A percentile compares a stretch with the other conserved stretches of the same genome.
Conservation (phyloP, 2,113 vertebrate genomes). For the Pterocles gutturalis region DNA sequence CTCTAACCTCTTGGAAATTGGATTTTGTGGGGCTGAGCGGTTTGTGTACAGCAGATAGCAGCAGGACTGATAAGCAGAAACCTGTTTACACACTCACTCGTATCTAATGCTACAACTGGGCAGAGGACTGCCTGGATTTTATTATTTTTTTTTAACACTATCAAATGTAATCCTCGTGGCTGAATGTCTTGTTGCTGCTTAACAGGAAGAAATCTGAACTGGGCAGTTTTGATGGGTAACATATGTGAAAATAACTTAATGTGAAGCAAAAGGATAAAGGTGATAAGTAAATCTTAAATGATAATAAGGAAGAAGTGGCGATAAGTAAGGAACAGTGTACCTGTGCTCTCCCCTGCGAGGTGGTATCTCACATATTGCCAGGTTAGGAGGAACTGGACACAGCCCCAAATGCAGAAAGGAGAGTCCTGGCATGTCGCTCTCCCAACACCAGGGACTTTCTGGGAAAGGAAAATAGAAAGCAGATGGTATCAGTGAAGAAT, state of each 20-base stretch:
- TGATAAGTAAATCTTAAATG: background rate
- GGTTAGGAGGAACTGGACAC: background rate
- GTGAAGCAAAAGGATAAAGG: background rate
- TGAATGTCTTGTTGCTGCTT: background rate
- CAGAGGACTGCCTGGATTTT: background rate
- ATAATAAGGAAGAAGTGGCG: background rate
- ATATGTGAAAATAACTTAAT: background rate
- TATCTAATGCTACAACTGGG: background rate
- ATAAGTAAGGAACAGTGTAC: background rate
- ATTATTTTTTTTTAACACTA: background rate
- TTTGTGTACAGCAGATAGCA: conserved; percentile 64
- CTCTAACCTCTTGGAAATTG: conserved; percentile 67
- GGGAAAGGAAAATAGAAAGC: conserved; percentile 7
- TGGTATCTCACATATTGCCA: background rate
- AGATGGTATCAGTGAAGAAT: background rate
- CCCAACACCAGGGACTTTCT: background rate
- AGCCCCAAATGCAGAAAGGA: background rate
- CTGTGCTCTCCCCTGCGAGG: background rate
- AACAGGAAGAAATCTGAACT: background rate
- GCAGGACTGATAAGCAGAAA: conserved; percentile 61
- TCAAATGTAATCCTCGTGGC: background rate
- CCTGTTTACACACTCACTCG: conserved; percentile 54
- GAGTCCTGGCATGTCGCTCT: background rate
- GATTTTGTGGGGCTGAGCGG: conserved; percentile 62
- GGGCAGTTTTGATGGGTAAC: background rate